Evolutionary conservation across 1,140 invertebrate genomes (phyloP).

Genomic region (Tribolium madens): DNA sequence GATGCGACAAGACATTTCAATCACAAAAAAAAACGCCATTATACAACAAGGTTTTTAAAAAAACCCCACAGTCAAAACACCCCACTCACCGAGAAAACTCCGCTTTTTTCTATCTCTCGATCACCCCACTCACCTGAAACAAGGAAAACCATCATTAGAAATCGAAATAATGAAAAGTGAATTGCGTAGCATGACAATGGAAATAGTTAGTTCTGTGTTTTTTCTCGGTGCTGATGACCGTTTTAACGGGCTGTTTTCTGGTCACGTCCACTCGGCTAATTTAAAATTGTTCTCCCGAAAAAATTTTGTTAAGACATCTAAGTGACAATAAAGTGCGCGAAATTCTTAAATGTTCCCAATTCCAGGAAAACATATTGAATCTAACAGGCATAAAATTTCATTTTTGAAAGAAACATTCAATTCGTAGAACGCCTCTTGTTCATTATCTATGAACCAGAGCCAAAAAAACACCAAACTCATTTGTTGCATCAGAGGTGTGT

Average conservation of each 20-base stretch:
- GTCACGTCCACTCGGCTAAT: constrained; percentile 14
- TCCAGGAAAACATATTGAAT: constrained; percentile 16
- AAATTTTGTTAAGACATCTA: constrained; percentile 35
- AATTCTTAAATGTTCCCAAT: constrained; percentile 4
- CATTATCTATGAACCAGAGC: background rate
- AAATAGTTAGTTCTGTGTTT: constrained; percentile 20
- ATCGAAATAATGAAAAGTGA: constrained; percentile 28
- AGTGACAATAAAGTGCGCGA: constrained; percentile 11
- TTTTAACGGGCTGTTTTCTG: constrained; percentile 27
- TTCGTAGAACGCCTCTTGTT: constrained; percentile 22
- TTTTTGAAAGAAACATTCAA: constrained; percentile 28
- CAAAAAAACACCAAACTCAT: constrained; percentile 19
- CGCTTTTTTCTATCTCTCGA: no score
- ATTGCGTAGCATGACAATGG: background rate
- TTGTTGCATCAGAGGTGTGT: constrained; percentile 34
- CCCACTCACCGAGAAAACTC: background rate
- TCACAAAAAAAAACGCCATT: background rate
- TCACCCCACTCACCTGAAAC: constrained; percentile 7
- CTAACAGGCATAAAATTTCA: constrained; percentile 32
- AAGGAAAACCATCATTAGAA: constrained; percentile 9
- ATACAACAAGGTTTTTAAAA: no score
- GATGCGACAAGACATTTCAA: constrained; percentile 8
- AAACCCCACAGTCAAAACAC: no score
- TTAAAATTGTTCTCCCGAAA: constrained; percentile 25
- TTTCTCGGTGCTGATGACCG: constrained; percentile 9